These are phyloP conservation scores for Sigmodon hispidus DNA, from an alignment of 2,113 vertebrate genomes.

Conservation along the genomic window DNA sequence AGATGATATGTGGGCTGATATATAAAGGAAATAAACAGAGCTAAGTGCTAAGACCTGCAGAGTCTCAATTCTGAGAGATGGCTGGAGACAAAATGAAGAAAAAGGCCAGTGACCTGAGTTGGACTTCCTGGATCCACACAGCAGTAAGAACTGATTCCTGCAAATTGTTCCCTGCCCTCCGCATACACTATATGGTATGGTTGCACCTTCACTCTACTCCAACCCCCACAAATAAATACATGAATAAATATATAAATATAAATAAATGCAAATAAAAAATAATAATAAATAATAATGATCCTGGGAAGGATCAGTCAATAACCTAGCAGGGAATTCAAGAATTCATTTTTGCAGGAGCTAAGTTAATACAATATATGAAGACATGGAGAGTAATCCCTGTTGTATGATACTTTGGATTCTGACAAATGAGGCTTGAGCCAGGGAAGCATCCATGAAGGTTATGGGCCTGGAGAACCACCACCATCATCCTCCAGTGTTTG, in stretches of 20 bases:
- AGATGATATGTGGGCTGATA: not conserved
- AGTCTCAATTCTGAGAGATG: not conserved
- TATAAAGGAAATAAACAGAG: not conserved
- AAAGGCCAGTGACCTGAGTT: not conserved
- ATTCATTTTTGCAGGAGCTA: not conserved
- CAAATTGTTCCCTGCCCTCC: not conserved
- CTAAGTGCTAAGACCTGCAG: not conserved
- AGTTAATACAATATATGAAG: not conserved
- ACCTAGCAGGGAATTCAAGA: not conserved
- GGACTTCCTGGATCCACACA: too few species aligned
- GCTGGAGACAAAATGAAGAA: not conserved
- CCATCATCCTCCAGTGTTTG: not conserved
- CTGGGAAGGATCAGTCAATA: not conserved
- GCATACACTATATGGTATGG: too few species aligned
- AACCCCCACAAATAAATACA: not conserved
- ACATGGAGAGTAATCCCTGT: accelerated
- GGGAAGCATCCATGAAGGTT: not conserved
- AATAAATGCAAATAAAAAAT: not conserved
- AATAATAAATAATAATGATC: not conserved
- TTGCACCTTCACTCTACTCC: not conserved
- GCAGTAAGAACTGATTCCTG: not conserved
- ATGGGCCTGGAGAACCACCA: not conserved
- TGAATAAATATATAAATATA: not conserved
- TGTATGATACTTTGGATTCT: too few species aligned
- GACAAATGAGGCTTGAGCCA: not conserved